Percentiles rank a stretch among this genome's conserved stretches.
Evolutionary conservation across 2,113 vertebrate species (phyloP).

Genomic region (Oenanthe oenanthe): DNA sequence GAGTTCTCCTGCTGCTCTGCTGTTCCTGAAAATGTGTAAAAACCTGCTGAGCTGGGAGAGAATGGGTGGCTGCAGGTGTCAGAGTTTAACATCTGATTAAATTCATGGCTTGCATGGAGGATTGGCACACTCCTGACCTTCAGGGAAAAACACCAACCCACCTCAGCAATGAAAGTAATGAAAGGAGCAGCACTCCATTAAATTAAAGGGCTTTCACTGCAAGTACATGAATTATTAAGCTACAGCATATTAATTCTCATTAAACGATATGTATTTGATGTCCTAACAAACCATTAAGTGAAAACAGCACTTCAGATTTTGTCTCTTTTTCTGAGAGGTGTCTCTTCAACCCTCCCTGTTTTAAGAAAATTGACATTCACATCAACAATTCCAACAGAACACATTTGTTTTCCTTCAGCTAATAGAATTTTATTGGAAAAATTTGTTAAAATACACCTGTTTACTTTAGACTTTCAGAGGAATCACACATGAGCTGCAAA

Average conservation of each 20-base stretch:
- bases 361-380: background rate
- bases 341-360: background rate
- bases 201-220: background rate
- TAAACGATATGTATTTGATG: slow-evolving; percentile 4
- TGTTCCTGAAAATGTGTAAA: background rate
- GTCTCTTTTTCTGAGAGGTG: background rate
- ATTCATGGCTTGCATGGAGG: background rate
- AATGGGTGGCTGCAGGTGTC: background rate
- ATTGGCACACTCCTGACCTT: background rate
- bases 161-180: background rate
- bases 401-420: background rate
- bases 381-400: background rate
- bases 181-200: background rate
- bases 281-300: slow-evolving; percentile 23
- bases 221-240: slow-evolving; percentile 34
- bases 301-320: background rate
- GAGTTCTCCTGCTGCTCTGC: background rate
- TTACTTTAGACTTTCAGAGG: slow-evolving; percentile 54
- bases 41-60: background rate
- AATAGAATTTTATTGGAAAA: slow-evolving; percentile 9
- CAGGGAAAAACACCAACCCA: background rate
- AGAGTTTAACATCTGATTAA: background rate
- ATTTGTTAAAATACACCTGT: background rate
- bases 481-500: background rate
- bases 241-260: slow-evolving; percentile 35